These are phyloP conservation scores for Coendou prehensilis DNA, from an alignment of 2,797 vertebrate genomes.

Conservation along the genomic window DNA sequence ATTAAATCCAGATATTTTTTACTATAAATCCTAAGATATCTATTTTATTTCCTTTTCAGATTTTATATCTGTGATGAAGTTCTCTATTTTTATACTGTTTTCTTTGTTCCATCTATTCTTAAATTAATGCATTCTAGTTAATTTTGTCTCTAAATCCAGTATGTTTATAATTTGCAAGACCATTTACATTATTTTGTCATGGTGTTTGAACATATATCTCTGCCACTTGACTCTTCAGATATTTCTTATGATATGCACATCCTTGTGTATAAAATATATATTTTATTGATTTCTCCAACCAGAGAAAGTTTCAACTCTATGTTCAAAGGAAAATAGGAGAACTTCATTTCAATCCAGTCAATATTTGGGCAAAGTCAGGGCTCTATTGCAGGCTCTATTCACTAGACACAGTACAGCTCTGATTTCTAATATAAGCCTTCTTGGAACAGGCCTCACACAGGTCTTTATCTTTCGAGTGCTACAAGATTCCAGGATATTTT, in stretches of 20 bases:
- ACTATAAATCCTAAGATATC: neutral
- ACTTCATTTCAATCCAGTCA: neutral
- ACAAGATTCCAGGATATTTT: neutral
- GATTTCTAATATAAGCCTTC: neutral
- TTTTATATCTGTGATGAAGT: neutral
- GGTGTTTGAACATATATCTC: neutral
- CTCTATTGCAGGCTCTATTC: neutral
- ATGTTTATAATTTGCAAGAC: neutral
- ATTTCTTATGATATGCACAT: neutral
- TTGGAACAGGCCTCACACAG: accelerated
- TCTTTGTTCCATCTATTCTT: neutral
- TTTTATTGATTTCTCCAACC: neutral
- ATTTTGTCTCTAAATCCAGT: neutral
- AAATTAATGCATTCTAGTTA: neutral
- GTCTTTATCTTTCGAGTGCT: neutral
- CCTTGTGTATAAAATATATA: neutral
- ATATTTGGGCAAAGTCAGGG: neutral
- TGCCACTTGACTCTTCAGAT: neutral
- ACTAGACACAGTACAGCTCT: neutral
- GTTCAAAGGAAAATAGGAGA: neutral
- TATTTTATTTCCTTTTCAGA: neutral
- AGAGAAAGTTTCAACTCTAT: neutral
- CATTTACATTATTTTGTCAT: neutral
- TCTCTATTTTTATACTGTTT: neutral
- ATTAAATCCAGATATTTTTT: neutral